Conservation (phyloP, 2,888 invertebrate genomes). For the Empis stercorea region DNA sequence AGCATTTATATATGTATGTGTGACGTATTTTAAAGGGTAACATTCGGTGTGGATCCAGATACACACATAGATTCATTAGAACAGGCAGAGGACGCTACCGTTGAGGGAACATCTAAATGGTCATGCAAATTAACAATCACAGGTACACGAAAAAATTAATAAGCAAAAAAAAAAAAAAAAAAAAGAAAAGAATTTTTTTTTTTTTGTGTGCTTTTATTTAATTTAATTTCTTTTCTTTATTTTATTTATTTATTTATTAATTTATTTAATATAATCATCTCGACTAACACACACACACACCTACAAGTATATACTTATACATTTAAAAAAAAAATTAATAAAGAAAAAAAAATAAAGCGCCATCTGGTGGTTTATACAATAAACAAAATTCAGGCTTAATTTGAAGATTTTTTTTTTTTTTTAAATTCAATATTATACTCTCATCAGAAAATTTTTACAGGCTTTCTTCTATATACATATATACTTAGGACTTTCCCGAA, state of each 20-base stretch:
- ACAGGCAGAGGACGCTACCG: slow-evolving; percentile 94
- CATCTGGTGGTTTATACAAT: too few relatives aligned
- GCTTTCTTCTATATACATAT: too few relatives aligned
- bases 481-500: too few relatives aligned
- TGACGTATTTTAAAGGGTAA: slow-evolving; percentile 74
- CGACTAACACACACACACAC: too few relatives aligned
- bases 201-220: not conserved
- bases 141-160: slow-evolving; percentile 49
- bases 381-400: too few relatives aligned
- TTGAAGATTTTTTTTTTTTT: too few relatives aligned
- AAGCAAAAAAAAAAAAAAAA: slow-evolving; percentile 5
- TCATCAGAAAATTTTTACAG: too few relatives aligned
- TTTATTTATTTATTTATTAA: not conserved
- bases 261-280: too few relatives aligned
- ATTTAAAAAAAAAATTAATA: too few relatives aligned
- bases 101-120: slow-evolving; percentile 99
- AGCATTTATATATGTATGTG: slow-evolving; percentile 20
- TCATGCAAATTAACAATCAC: slow-evolving; percentile 99
- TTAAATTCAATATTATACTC: too few relatives aligned
- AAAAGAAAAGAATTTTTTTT: slow-evolving; percentile 10
- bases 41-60: slow-evolving; percentile 94
- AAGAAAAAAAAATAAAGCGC: too few relatives aligned
- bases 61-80: slow-evolving; percentile 96
- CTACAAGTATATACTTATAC: too few relatives aligned
- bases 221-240: not conserved